phyloP scores from a whole-genome alignment of 1,140 invertebrate genomes.

The Drosophila baimaii region DNA sequence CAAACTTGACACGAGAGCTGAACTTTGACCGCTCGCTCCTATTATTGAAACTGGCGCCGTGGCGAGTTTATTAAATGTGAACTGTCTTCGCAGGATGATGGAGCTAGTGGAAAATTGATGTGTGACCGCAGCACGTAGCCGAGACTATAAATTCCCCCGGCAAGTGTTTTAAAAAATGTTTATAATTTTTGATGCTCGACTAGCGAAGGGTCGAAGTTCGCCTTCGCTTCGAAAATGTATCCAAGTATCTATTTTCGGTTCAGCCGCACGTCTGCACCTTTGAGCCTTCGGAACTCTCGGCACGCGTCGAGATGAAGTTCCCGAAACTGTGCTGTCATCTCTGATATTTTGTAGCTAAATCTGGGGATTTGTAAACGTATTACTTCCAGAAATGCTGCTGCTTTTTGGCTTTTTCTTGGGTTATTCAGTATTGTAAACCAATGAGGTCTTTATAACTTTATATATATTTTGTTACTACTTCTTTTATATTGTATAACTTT shows the following conservation, averaged over 20 bases:
- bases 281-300: constrained; percentile 55
- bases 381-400: too few relatives aligned
- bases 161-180: constrained; percentile 80
- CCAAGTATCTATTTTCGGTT: constrained; percentile 28
- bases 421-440: too few relatives aligned
- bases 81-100: constrained; percentile 39
- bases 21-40: constrained; percentile 35
- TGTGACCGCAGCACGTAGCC: constrained; percentile 76
- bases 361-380: too few relatives aligned
- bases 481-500: too few relatives aligned
- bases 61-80: constrained; percentile 67
- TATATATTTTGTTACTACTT: too few relatives aligned
- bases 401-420: neutral
- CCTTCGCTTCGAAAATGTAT: constrained; percentile 24
- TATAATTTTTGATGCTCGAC: constrained; percentile 69
- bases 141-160: constrained; percentile 72
- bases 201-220: constrained; percentile 30
- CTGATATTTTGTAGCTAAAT: constrained; percentile 13
- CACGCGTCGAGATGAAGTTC: constrained; percentile 50
- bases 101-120: constrained; percentile 55
- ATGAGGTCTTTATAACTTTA: too few relatives aligned
- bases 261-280: constrained; percentile 72
- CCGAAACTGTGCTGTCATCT: neutral
- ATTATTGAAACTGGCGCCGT: constrained; percentile 50
- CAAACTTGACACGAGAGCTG: neutral